Conservation (phyloP, 2,797 vertebrate genomes). For the Aulostomus chinensis region DNA sequence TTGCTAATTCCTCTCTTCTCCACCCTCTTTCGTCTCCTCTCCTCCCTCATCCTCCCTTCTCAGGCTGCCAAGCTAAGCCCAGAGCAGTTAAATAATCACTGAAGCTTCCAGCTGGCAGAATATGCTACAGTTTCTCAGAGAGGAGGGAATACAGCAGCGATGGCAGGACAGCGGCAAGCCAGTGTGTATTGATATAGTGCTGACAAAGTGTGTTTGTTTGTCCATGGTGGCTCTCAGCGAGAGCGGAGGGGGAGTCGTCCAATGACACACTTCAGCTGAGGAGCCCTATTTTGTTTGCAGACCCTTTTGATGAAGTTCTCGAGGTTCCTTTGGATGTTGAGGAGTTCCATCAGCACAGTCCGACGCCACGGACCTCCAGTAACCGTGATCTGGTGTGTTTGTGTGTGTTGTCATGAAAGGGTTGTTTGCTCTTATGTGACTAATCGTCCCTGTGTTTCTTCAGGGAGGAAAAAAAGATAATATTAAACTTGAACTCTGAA, state of each 20-base stretch:
- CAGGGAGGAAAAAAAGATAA: constrained; percentile 6
- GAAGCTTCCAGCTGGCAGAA: constrained; percentile 80
- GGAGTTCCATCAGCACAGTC: constrained; percentile 32
- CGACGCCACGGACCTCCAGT: constrained; percentile 18
- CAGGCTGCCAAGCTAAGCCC: constrained; percentile 77
- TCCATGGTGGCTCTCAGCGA: constrained; percentile 26
- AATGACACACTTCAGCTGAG: constrained; percentile 56
- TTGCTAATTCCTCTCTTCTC: constrained; percentile 72
- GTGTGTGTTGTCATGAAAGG: neutral
- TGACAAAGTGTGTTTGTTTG: constrained; percentile 64
- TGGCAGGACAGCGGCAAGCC: constrained; percentile 67
- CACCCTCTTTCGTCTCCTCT: constrained; percentile 70
- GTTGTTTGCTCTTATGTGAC: constrained; percentile 4
- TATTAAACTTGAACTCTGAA: constrained; percentile 42
- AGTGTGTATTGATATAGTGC: constrained; percentile 71
- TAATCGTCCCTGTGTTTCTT: constrained; percentile 21
- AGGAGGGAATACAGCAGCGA: constrained; percentile 52
- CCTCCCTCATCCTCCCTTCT: constrained; percentile 72
- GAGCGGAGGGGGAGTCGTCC: constrained; percentile 45
- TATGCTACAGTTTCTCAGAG: constrained; percentile 51
- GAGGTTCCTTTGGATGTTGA: constrained; percentile 47
- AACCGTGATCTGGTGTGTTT: no score
- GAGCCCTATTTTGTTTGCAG: constrained; percentile 45
- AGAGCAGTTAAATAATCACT: constrained; percentile 81
- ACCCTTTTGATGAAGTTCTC: constrained; percentile 48